phyloP scores from a whole-genome alignment of 2,113 vertebrate species.

The Phaethon lepturus region DNA sequence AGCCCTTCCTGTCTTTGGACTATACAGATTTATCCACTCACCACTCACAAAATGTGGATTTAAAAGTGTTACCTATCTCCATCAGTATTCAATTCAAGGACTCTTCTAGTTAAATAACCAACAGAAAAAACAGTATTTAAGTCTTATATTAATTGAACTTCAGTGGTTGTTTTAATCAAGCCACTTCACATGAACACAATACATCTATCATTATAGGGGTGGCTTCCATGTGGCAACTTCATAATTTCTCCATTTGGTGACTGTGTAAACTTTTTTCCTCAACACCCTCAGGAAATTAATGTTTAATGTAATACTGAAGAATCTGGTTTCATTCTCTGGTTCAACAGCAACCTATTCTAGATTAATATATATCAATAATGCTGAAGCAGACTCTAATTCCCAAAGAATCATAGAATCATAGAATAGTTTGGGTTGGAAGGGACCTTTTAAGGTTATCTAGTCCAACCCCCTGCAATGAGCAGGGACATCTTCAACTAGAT shows the following conservation, averaged over 20 bases:
- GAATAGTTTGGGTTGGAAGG: no score
- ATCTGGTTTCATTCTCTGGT: neutral
- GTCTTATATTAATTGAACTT: neutral
- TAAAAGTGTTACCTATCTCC: neutral
- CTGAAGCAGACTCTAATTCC: neutral
- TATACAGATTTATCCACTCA: neutral
- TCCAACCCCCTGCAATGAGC: no score
- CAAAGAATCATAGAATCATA: neutral
- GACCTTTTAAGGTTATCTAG: no score
- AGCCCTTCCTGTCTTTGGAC: neutral
- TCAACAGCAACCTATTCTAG: neutral
- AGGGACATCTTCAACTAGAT: no score
- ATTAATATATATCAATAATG: slow-evolving; percentile 11
- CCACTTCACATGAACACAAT: neutral
- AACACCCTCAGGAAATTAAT: neutral
- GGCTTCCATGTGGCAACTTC: neutral
- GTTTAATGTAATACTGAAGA: neutral
- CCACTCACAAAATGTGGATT: neutral
- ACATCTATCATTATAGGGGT: neutral
- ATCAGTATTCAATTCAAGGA: neutral
- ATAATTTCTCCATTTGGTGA: neutral
- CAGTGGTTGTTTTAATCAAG: neutral
- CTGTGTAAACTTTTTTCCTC: neutral
- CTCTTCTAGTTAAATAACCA: neutral
- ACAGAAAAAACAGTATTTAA: neutral